Percentiles rank a stretch among this genome's conserved stretches.
Evolutionary conservation across 2,113 vertebrate genomes (phyloP).

Genomic region (Numenius arquata): DNA sequence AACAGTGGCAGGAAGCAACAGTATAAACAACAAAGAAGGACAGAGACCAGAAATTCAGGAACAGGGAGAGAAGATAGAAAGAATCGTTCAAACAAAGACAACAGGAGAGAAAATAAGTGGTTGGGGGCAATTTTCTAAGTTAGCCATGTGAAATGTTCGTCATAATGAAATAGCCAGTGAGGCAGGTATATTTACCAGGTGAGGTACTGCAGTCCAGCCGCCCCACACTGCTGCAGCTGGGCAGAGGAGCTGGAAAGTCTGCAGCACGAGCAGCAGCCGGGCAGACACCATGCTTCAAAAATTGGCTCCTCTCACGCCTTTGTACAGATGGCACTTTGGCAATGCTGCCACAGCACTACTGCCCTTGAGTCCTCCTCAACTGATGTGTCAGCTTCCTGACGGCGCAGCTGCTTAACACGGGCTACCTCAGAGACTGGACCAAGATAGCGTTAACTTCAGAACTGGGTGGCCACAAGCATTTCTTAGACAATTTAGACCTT

Average conservation of each 20-base stretch:
- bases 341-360: neutral
- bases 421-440: neutral
- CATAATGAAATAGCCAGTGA: rapidly evolving
- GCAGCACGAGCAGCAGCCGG: rapidly evolving
- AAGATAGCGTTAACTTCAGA: neutral
- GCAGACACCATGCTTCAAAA: neutral
- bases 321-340: neutral
- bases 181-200: neutral
- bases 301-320: neutral
- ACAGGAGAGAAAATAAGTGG: neutral
- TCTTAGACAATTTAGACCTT: neutral
- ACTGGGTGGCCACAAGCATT: no score
- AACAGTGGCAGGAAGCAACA: neutral
- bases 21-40: neutral
- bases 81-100: neutral
- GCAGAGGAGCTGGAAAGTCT: neutral
- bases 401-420: neutral
- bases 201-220: neutral
- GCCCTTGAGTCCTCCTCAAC: neutral
- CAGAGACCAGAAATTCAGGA: neutral
- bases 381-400: neutral
- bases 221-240: neutral
- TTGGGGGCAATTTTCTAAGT: neutral
- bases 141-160: neutral
- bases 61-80: neutral